A percentile compares a stretch with the other conserved stretches of the same genome.
Conservation (phyloP, 2,113 vertebrate species). For the Hyperopisus bebe region DNA sequence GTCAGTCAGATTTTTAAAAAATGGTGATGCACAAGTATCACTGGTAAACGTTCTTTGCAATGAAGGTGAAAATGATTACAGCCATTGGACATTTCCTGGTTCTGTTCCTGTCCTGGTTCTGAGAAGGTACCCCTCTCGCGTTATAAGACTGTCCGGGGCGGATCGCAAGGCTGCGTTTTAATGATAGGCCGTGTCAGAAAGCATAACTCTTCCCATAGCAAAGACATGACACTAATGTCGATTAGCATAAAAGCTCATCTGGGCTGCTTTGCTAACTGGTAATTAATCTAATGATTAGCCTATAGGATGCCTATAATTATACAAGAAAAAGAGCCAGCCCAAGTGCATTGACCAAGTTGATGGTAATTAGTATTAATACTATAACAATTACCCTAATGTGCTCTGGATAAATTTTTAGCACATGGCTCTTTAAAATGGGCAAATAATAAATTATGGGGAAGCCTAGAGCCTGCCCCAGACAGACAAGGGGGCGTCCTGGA, state of each 20-base stretch:
- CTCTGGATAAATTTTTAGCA: not conserved
- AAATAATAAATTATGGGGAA: not conserved
- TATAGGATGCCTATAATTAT: not conserved
- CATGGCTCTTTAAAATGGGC: not conserved
- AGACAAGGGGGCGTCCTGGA: not conserved
- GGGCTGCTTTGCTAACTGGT: not conserved
- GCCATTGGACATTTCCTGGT: not conserved
- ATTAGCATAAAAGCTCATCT: conserved; percentile 1
- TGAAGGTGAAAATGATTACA: not conserved
- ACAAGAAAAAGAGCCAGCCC: not conserved
- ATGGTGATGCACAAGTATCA: not conserved
- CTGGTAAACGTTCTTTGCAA: not conserved
- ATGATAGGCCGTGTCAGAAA: not conserved
- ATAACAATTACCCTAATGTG: not conserved
- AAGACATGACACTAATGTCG: not conserved
- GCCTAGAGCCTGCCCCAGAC: not conserved
- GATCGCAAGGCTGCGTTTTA: not conserved
- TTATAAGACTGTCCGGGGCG: not conserved
- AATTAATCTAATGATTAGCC: conserved; percentile 10
- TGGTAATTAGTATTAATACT: conserved; percentile 4
- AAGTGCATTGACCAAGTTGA: not conserved
- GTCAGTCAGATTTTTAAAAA: not conserved
- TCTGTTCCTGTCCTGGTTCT: not conserved
- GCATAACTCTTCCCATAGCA: not conserved
- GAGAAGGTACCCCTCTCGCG: not conserved